Evolutionary conservation across 2,113 vertebrate genomes (phyloP).

Genomic region (Siphamia tubifer): DNA sequence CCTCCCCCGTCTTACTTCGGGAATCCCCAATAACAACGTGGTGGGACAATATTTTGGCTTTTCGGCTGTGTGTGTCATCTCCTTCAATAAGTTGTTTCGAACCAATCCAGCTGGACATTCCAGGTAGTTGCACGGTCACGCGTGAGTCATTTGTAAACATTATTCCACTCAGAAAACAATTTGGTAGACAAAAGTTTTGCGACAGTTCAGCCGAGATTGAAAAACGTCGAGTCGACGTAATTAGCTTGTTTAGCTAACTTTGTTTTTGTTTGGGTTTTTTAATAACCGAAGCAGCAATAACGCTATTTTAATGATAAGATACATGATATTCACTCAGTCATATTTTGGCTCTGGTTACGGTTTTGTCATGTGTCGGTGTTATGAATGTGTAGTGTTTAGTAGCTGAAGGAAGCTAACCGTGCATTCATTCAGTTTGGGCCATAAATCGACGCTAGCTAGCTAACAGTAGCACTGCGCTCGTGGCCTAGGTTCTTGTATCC

Average conservation of each 20-base stretch:
- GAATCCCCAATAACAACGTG: slow-evolving; percentile 54
- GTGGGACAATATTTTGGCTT: slow-evolving; percentile 46
- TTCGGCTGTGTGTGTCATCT: accelerated
- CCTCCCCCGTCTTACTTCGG: background rate
- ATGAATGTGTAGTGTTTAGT: too few relatives aligned
- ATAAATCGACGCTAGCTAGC: too few relatives aligned
- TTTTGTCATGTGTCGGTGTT: too few relatives aligned
- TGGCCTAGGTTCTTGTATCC: too few relatives aligned
- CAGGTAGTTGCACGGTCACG: background rate
- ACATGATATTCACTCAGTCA: too few relatives aligned
- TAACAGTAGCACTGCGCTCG: too few relatives aligned
- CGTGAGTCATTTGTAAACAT: accelerated
- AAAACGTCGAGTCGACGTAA: slow-evolving; percentile 1
- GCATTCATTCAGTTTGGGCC: too few relatives aligned
- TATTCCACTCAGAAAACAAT: background rate
- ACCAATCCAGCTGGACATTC: background rate
- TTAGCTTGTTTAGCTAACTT: slow-evolving; percentile 17
- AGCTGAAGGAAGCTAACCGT: too few relatives aligned
- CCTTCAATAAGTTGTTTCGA: background rate
- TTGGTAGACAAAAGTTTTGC: slow-evolving; percentile 1
- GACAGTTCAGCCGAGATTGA: background rate
- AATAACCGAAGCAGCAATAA: too few relatives aligned
- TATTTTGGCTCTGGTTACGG: too few relatives aligned
- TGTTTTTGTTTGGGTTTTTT: too few relatives aligned
- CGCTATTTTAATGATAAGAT: too few relatives aligned